Percentiles rank a stretch among this genome's conserved stretches.
These are phyloP conservation scores for Sula dactylatra DNA, from an alignment of 2,113 vertebrate genomes.

Conservation along the genomic window DNA sequence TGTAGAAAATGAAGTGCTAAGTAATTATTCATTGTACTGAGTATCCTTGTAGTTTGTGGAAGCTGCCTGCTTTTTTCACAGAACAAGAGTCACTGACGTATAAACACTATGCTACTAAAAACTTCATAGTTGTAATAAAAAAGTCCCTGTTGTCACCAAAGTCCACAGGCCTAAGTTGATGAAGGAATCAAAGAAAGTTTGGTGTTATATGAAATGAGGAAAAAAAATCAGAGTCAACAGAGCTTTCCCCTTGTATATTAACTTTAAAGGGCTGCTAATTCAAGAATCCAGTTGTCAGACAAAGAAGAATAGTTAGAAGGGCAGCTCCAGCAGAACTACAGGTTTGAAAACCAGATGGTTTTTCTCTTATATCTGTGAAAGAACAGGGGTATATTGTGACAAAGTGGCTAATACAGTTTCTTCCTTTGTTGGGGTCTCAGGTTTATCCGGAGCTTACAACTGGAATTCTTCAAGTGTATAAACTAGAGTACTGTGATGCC, in stretches of 20 bases:
- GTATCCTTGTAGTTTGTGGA: neutral
- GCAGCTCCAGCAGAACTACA: neutral
- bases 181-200: neutral
- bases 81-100: neutral
- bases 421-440: neutral
- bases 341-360: neutral
- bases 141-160: neutral
- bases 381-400: neutral
- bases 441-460: neutral
- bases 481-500: neutral
- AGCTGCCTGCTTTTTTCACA: neutral
- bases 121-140: neutral
- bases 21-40: conserved; percentile 54
- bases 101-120: neutral
- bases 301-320: neutral
- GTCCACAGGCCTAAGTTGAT: neutral
- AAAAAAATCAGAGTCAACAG: neutral
- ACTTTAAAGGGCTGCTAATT: neutral
- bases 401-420: neutral
- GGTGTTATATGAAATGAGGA: neutral
- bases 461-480: neutral
- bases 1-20: conserved; percentile 46
- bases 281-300: neutral
- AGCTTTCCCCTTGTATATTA: neutral
- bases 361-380: neutral